These are phyloP conservation scores for Pristis pectinata DNA, from an alignment of 2,797 vertebrate genomes.

Conservation along the genomic window DNA sequence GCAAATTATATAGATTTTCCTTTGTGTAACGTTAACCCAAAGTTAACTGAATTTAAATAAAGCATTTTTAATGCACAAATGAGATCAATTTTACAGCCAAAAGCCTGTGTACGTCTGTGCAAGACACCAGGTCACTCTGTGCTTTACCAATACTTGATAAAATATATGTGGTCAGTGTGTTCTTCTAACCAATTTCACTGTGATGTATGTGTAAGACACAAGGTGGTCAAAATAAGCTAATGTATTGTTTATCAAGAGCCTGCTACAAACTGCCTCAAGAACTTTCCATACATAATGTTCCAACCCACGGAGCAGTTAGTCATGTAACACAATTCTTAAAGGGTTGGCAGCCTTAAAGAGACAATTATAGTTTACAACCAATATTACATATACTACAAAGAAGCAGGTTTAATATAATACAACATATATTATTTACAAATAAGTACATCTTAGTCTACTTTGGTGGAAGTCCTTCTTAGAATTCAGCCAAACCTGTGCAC, in stretches of 20 bases:
- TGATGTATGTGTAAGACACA: too few species aligned
- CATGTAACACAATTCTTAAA: too few species aligned
- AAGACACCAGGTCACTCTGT: not conserved
- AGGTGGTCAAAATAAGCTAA: too few species aligned
- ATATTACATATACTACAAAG: not conserved
- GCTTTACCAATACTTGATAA: not conserved
- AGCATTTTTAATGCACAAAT: not conserved
- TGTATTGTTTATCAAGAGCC: too few species aligned
- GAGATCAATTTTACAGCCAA: too few species aligned
- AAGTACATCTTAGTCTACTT: not conserved
- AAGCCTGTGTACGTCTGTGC: not conserved
- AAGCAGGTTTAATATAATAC: conserved; percentile 14
- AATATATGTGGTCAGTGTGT: too few species aligned
- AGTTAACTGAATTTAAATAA: not conserved
- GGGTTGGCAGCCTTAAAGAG: too few species aligned
- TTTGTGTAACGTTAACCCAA: not conserved
- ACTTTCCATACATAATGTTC: too few species aligned
- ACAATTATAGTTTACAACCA: too few species aligned
- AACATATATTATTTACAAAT: conserved; percentile 27
- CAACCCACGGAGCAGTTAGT: too few species aligned
- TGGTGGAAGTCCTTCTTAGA: not conserved
- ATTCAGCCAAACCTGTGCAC: not conserved
- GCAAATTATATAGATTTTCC: not conserved
- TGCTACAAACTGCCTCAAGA: too few species aligned
- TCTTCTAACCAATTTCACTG: too few species aligned